A percentile compares a stretch with the other conserved stretches of the same genome.
Conservation (phyloP, 2,797 vertebrate species). For the Thaleichthys pacificus region DNA sequence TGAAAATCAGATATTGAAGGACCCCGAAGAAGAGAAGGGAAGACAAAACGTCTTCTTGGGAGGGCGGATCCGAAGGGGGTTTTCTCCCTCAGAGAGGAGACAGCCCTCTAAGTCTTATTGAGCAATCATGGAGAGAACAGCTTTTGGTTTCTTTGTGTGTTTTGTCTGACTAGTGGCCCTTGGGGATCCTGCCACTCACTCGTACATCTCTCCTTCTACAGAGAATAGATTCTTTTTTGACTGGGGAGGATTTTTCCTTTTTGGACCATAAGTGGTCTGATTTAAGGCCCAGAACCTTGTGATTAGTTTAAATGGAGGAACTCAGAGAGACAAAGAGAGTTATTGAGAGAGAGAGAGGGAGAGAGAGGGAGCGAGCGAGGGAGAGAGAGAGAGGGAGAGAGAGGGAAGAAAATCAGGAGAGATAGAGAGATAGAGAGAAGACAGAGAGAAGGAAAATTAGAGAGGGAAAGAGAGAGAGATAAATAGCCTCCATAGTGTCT, state of each 20-base stretch:
- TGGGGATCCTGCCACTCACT: constrained; percentile 37
- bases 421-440: neutral
- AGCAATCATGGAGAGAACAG: constrained; percentile 41
- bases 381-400: neutral
- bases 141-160: neutral
- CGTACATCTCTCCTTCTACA: constrained; percentile 26
- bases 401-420: neutral
- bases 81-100: constrained; percentile 13
- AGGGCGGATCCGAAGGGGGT: neutral
- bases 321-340: constrained; percentile 15
- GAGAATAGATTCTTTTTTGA: constrained; percentile 41
- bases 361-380: constrained; percentile 23
- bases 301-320: constrained; percentile 31
- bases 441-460: neutral
- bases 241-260: constrained; percentile 38
- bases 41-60: neutral
- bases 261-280: constrained; percentile 27
- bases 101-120: constrained; percentile 39
- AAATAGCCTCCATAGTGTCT: too few species aligned
- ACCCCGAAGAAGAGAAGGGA: neutral
- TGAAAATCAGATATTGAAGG: neutral
- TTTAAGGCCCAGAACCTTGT: constrained; percentile 28
- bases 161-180: constrained; percentile 11
- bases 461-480: too few species aligned
- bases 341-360: constrained; percentile 18